phyloP scores from a whole-genome alignment of 1,140 invertebrate genomes.

The Heterodera schachtii region DNA sequence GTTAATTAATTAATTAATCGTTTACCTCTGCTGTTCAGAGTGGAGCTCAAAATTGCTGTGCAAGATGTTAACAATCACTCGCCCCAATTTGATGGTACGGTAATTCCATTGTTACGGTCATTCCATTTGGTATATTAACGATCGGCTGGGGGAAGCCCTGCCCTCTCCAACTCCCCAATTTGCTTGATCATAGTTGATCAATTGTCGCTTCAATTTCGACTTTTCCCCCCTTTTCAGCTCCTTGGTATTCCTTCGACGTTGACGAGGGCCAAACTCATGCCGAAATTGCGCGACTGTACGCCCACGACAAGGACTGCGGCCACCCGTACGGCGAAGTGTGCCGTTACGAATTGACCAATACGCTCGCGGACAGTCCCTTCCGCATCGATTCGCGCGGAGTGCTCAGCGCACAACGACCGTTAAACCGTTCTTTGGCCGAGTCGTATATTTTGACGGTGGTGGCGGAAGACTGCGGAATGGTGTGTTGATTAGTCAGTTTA shows the following conservation, averaged over 20 bases:
- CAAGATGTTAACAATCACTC: constrained; percentile 65
- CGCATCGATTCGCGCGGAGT: constrained; percentile 61
- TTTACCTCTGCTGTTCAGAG: constrained; percentile 46
- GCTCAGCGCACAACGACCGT: constrained; percentile 51
- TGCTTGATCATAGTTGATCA: no score
- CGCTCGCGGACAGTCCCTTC: constrained; percentile 60
- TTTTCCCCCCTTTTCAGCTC: constrained; percentile 30
- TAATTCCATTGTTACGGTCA: neutral
- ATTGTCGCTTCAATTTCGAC: no score
- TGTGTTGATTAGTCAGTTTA: neutral
- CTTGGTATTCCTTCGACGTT: constrained; percentile 64
- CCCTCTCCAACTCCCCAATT: no score
- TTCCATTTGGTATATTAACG: no score
- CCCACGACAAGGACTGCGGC: constrained; percentile 60
- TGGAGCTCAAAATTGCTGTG: constrained; percentile 58
- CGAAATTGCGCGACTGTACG: constrained; percentile 58
- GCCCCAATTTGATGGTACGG: constrained; percentile 58
- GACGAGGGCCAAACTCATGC: constrained; percentile 45
- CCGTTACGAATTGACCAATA: constrained; percentile 65
- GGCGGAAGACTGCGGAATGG: constrained; percentile 64
- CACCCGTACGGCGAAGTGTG: constrained; percentile 63
- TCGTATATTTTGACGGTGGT: constrained; percentile 64
- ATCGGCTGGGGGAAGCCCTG: no score
- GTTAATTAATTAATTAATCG: no score
- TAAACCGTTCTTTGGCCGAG: constrained; percentile 56